Base-by-base conservation (phyloP, 2,113 vertebrate species). In the Chelonoidis abingdonii region DNA sequence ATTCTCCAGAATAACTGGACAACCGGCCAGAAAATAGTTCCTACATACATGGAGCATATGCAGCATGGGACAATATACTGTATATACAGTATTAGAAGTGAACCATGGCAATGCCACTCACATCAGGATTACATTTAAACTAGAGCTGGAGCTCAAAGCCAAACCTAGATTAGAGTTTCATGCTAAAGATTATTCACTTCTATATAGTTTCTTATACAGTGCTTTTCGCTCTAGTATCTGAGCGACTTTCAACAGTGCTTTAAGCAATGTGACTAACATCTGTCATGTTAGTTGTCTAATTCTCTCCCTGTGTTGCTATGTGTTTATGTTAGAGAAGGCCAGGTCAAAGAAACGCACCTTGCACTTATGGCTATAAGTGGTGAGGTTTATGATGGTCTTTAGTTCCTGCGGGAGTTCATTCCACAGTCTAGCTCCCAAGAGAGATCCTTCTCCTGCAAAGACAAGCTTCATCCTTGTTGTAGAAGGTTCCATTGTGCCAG, bases 1-100 rank as follows among this genome's bases (percentile, higher is more conserved):
- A 97, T 96, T 97, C 91, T 90, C 50, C 86, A 96, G 93, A 95
- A 94, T 93, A 97, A 72, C 24, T 75, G 92, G 89, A 96, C 91
- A 96, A 84, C 72, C 94, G 88, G 86, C 86, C 93, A 94, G 83
- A 93, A 96, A 79, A 88, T 87, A 95, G 84, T 86, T 92, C 95
- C 91, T 47, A 80, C n/a, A 85, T 52, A 94, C 10, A 0, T 52
- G 53, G 53, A 38, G 49, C 47, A 54, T 94, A 79, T 38, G 21
- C 1, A 1, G 47, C 84, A 93, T 89, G 89, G 85, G 78, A 57
- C 29, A 88, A 41, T 10, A 44, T n/a, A 11, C 27, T 47, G 19
- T 52, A 59, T 47, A 75, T 47, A 81, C 57, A 89, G 89, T 81
- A 79, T 91, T 88, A 72, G 83, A 92, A 86, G 22, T 59, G 92